Base-by-base conservation (phyloP, 2,888 invertebrate genomes). In the Leucozona laternaria region DNA sequence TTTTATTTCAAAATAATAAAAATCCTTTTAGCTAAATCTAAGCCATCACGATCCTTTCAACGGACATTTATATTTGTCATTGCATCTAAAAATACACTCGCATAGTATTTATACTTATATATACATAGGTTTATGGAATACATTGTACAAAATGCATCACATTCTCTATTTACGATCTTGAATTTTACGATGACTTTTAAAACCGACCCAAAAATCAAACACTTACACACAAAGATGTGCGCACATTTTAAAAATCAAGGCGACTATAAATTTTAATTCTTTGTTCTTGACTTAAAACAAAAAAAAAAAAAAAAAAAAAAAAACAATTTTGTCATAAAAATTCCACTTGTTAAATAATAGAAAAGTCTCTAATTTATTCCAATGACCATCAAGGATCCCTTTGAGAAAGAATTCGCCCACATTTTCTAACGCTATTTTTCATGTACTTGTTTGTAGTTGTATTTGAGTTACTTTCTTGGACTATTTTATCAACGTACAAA, bases 1-100 rank as follows among this genome's bases (percentile, higher is more conserved):
- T 53, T 53, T 53, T 25, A 25, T 53, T 53, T 3, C 53, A 25
- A 31, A 48, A 13, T 48, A 31, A 66, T 66, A 66, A 66, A 66
- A 66, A 66, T 34, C 66, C 66, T 66, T 66, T 66, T 66, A 66
- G 31, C 66, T 45, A 48, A 48, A 66, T 48, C 25, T 43, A 60
- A 60, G 22, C 11, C 25, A 28, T 48, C 48, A 66, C 17, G 20
- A 48, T 66, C 15, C 31, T 31, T 43, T 8, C 20, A 34, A 48
- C 15, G 20, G 1, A 48, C 8, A 20, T 28, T 11, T 2, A 20
- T 22, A 13, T 6, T 11, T 64, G 45, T 64, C 10, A 66, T 20
- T 28, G 25, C 25, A 66, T 66, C 66, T 25, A 37, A 45, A 64
- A 64, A 62, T 43, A n/a, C 43, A 64, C 45, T 28, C 4, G 2